A percentile compares a stretch with the other conserved stretches of the same genome.
Conservation (phyloP, 2,888 invertebrate genomes). For the Leptopilina drosophilae region DNA sequence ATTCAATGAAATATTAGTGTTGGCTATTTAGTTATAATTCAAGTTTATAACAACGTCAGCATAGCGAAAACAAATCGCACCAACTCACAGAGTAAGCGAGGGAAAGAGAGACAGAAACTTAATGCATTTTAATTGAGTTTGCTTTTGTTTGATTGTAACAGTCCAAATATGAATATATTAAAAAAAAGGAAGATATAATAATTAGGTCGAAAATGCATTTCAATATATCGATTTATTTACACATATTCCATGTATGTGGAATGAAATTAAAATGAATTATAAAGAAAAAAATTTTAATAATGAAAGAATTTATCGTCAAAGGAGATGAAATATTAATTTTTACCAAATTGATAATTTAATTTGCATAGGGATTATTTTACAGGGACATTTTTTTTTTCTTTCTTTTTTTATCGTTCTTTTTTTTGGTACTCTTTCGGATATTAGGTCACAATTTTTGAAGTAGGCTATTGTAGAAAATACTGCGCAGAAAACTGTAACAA, state of each 20-base stretch:
- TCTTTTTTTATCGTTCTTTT: background rate
- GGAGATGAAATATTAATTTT: background rate
- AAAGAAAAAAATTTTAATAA: background rate
- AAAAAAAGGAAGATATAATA: background rate
- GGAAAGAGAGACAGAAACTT: background rate
- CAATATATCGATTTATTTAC: background rate
- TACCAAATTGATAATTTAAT: background rate
- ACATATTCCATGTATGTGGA: background rate
- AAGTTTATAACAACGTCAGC: slow-evolving; percentile 13
- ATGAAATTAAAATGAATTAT: background rate
- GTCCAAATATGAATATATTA: slow-evolving; percentile 4
- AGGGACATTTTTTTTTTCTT: background rate
- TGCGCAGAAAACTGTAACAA: slow-evolving; percentile 6
- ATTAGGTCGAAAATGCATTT: background rate
- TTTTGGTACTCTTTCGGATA: background rate
- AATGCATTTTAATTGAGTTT: slow-evolving; percentile 20
- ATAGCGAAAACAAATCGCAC: background rate
- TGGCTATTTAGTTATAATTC: slow-evolving; percentile 7
- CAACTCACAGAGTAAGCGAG: background rate
- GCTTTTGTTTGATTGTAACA: slow-evolving; percentile 5
- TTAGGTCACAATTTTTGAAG: slow-evolving; percentile 3
- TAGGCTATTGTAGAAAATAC: slow-evolving; percentile 19
- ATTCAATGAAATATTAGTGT: background rate
- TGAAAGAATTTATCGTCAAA: background rate
- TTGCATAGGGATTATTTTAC: background rate